These are phyloP conservation scores for Cybosia mesomella DNA, from an alignment of 2,888 invertebrate genomes.

Conservation along the genomic window DNA sequence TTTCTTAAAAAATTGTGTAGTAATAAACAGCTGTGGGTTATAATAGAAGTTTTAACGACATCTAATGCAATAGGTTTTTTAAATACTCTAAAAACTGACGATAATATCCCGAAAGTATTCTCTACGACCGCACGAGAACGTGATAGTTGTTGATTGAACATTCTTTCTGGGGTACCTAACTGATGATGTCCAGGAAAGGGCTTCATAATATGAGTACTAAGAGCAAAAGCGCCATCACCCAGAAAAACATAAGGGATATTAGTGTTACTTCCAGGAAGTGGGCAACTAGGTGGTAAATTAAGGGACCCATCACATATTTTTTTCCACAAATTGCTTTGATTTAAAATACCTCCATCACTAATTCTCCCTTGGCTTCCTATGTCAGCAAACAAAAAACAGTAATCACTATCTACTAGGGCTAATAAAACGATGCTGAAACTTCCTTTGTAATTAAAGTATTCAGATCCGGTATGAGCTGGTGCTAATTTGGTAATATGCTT, in stretches of 20 bases:
- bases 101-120: constrained; percentile 7
- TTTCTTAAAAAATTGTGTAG: constrained; percentile 37
- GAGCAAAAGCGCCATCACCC: constrained; percentile 20
- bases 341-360: constrained; percentile 41
- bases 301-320: constrained; percentile 26
- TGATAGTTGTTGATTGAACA: constrained; percentile 15
- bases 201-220: constrained; percentile 13
- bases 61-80: constrained; percentile 11
- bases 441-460: constrained; percentile 35
- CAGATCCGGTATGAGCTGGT: constrained; percentile 18
- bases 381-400: constrained; percentile 56
- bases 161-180: constrained; percentile 11
- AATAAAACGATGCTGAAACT: constrained; percentile 32
- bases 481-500: constrained; percentile 23
- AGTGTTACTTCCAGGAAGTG: not conserved
- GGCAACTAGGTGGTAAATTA: constrained; percentile 8
- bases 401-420: constrained; percentile 33
- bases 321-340: constrained; percentile 38
- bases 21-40: constrained; percentile 13
- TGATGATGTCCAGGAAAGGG: constrained; percentile 14
- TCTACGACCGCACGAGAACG: constrained; percentile 12
- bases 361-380: constrained; percentile 56
- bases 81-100: constrained; percentile 15
- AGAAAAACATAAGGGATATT: constrained; percentile 14
- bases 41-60: constrained; percentile 7